Conservation (phyloP, 2,888 invertebrate genomes). For the Punctoribates punctum region DNA sequence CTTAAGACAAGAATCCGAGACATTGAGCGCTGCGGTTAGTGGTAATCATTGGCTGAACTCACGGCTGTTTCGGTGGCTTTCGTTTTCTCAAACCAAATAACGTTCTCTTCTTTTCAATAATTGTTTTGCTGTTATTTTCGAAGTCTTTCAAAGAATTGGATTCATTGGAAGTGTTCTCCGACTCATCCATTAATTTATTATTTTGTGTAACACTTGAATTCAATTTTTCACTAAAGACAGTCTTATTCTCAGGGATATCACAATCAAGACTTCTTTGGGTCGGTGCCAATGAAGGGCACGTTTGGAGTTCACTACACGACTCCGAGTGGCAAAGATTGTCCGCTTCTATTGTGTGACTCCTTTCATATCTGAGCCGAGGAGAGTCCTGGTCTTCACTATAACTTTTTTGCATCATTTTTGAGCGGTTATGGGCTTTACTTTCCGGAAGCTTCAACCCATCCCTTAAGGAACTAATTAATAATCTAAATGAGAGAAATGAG, state of each 20-base stretch:
- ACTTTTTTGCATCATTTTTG: conserved; percentile 22
- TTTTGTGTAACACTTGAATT: not conserved
- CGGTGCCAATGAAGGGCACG: not conserved
- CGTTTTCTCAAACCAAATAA: conserved; percentile 10
- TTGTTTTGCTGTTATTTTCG: not conserved
- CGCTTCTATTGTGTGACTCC: not conserved
- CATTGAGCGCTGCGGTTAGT: not conserved
- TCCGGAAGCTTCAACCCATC: not conserved
- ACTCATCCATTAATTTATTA: not conserved
- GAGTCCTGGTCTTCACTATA: conserved; percentile 13
- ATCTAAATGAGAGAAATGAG: not conserved
- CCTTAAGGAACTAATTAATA: not conserved
- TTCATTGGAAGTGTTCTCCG: not conserved
- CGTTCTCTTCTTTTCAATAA: not conserved
- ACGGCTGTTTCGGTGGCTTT: not conserved
- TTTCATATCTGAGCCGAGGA: not conserved
- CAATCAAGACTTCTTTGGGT: not conserved
- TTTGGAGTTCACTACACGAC: conserved; percentile 3
- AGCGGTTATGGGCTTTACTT: not conserved
- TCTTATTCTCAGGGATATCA: not conserved
- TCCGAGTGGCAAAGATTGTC: conserved; percentile 11
- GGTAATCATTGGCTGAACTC: not conserved
- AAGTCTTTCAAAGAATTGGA: not conserved
- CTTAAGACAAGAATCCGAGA: no score
- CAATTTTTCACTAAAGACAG: not conserved